These are phyloP conservation scores for Romanogobio albipinnatus DNA, from an alignment of 2,113 vertebrate genomes.

Conservation along the genomic window DNA sequence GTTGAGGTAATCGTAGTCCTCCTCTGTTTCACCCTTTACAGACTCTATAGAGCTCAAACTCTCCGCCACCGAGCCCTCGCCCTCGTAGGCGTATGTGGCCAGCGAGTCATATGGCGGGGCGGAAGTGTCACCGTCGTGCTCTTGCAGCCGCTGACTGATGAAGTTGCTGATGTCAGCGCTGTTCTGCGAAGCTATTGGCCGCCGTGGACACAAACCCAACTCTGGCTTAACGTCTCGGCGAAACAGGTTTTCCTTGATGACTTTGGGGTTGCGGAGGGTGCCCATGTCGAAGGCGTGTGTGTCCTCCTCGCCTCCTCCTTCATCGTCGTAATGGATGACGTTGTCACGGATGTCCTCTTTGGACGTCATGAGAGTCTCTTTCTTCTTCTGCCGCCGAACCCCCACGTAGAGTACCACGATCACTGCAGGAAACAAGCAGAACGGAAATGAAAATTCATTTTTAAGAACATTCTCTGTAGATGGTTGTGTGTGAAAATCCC, in stretches of 20 bases:
- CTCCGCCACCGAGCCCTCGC: conserved; percentile 89
- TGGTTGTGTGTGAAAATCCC: no score
- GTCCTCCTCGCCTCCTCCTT: conserved; percentile 97
- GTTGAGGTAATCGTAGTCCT: conserved; percentile 92
- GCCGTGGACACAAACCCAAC: conserved; percentile 72
- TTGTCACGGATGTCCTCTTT: conserved; percentile 98
- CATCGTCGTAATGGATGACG: conserved; percentile 97
- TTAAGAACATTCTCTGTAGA: no score
- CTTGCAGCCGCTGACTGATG: conserved; percentile 88
- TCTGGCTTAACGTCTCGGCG: conserved; percentile 96
- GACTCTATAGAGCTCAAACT: conserved; percentile 96
- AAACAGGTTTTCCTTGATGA: conserved; percentile 88
- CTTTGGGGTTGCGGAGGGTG: conserved; percentile 94
- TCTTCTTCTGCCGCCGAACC: conserved; percentile 91
- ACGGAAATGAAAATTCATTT: neutral
- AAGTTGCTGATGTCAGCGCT: conserved; percentile 92
- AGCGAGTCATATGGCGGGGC: conserved; percentile 96
- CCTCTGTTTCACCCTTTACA: conserved; percentile 79
- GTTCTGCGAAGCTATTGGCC: conserved; percentile 76
- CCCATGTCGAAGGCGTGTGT: conserved; percentile 98
- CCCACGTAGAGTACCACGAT: conserved; percentile 97
- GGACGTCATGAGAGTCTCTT: conserved; percentile 96
- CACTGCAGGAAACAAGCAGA: conserved; percentile 69
- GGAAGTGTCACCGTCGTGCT: conserved; percentile 86
- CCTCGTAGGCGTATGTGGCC: conserved; percentile 96